Percentiles rank a stretch among this genome's conserved stretches.
Conservation (phyloP, 2,797 vertebrate genomes). For the Ptychobarbus kaznakovi region DNA sequence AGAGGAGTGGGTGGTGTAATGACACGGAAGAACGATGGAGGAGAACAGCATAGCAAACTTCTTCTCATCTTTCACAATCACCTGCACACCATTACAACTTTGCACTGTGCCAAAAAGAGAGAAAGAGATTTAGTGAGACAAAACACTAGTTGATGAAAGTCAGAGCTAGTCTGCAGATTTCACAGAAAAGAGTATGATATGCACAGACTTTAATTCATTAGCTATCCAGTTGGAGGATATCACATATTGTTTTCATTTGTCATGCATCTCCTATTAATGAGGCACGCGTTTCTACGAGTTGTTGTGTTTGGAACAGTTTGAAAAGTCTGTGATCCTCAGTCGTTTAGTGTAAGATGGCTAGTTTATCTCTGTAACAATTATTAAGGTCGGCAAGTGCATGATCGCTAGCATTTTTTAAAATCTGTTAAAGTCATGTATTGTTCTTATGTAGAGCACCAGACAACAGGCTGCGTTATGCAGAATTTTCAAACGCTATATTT, state of each 20-base stretch:
- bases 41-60: conserved; percentile 94
- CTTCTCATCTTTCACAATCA: conserved; percentile 88
- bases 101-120: conserved; percentile 63
- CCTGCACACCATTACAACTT: conserved; percentile 82
- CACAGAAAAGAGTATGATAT: background rate
- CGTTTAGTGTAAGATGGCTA: background rate
- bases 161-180: background rate
- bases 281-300: background rate
- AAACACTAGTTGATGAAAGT: background rate
- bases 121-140: background rate
- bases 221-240: background rate
- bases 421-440: background rate
- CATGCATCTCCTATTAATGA: background rate
- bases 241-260: background rate
- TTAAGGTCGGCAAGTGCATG: background rate
- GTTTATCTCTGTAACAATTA: background rate
- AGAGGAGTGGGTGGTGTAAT: conserved; percentile 89
- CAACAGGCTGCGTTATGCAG: background rate
- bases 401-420: background rate
- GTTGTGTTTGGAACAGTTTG: background rate
- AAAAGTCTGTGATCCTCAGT: background rate
- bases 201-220: background rate
- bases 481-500: background rate
- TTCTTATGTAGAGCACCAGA: background rate
- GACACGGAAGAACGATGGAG: conserved; percentile 89